These are phyloP conservation scores for Ispidina picta DNA, from an alignment of 2,797 vertebrate species.

Conservation along the genomic window DNA sequence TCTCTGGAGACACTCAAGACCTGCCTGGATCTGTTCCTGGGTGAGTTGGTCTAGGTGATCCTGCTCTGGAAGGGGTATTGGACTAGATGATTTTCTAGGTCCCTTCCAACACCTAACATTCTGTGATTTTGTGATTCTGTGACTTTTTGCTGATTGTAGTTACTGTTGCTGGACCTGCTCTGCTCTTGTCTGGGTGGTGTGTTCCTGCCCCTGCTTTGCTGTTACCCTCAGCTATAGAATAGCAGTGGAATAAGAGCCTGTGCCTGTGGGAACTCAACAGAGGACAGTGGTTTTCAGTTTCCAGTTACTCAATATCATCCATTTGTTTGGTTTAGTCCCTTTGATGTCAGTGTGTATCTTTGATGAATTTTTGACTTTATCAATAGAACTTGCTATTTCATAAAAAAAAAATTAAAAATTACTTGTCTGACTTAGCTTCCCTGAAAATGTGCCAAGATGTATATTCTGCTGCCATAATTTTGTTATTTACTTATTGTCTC, in stretches of 20 bases:
- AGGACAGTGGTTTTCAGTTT: background rate
- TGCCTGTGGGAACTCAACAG: background rate
- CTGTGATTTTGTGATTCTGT: no score
- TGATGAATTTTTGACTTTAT: background rate
- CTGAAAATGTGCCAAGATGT: background rate
- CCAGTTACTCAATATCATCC: background rate
- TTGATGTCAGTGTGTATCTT: background rate
- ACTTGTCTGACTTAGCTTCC: background rate
- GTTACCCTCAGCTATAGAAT: background rate
- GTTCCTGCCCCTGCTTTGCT: background rate
- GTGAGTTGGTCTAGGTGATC: no score
- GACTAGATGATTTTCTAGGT: no score
- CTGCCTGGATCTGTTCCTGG: no score
- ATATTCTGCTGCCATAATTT: background rate
- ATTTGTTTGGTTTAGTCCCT: background rate
- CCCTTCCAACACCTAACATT: no score
- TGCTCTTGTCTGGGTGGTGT: background rate
- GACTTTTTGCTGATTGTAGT: background rate
- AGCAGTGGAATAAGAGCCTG: background rate
- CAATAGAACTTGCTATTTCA: background rate
- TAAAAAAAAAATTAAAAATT: background rate
- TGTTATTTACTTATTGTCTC: slow-evolving; percentile 21
- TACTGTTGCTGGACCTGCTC: background rate
- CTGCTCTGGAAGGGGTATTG: no score
- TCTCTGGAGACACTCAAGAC: no score